Evolutionary conservation across 2,888 invertebrate genomes (phyloP).

Genomic region (Orchesellides sinensis): DNA sequence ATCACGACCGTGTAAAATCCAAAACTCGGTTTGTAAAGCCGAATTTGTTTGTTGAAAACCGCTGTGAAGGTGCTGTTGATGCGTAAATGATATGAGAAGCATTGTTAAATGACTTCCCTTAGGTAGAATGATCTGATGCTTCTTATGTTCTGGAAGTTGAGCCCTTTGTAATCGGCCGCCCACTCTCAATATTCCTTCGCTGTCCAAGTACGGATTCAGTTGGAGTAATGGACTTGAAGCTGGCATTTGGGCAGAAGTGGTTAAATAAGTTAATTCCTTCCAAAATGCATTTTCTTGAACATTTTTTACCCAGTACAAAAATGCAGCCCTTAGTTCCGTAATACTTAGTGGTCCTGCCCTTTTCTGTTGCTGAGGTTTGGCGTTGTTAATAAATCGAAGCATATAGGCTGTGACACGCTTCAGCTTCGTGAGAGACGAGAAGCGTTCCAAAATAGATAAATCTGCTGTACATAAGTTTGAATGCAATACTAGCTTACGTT

Average conservation of each 20-base stretch:
- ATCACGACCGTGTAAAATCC: constrained; percentile 10
- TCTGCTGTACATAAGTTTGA: too few relatives aligned
- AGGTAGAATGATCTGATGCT: constrained; percentile 5
- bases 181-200: constrained; percentile 69
- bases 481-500: too few relatives aligned
- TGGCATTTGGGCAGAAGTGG: neutral
- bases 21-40: neutral
- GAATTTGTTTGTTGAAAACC: neutral
- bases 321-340: too few relatives aligned
- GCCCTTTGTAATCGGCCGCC: constrained; percentile 73
- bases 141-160: constrained; percentile 71
- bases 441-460: too few relatives aligned
- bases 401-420: too few relatives aligned
- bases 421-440: too few relatives aligned
- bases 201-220: neutral
- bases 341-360: too few relatives aligned
- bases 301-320: too few relatives aligned
- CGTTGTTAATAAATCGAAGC: too few relatives aligned
- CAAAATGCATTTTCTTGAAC: too few relatives aligned
- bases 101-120: neutral
- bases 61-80: constrained; percentile 1
- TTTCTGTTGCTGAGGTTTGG: too few relatives aligned
- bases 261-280: too few relatives aligned
- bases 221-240: neutral
- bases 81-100: neutral